Percentiles rank a stretch among this genome's conserved stretches.
Evolutionary conservation across 2,113 vertebrate genomes (phyloP).

Genomic region (Perca fluviatilis): DNA sequence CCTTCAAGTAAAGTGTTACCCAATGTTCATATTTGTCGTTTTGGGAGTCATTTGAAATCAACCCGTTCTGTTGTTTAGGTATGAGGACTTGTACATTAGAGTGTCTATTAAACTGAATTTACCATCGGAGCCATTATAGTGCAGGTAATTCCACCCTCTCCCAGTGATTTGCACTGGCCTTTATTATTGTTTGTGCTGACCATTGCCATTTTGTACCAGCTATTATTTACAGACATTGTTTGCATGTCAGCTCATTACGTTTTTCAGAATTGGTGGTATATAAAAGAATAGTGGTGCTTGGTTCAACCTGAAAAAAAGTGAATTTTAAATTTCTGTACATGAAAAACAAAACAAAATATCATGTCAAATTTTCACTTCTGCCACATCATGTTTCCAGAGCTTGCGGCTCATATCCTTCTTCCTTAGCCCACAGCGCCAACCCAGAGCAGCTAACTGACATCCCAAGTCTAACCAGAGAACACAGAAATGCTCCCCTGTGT

Average conservation of each 20-base stretch:
- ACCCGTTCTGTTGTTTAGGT: no score
- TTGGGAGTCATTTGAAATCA: no score
- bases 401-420: neutral
- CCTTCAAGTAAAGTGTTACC: no score
- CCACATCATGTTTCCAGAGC: neutral
- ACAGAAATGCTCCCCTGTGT: neutral
- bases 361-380: neutral
- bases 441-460: conserved; percentile 16
- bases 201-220: neutral
- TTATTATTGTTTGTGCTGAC: neutral
- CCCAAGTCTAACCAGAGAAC: conserved; percentile 1
- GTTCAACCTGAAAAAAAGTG: neutral
- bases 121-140: no score
- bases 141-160: no score
- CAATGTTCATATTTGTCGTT: no score
- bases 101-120: no score
- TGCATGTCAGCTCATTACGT: neutral
- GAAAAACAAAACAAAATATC: no score
- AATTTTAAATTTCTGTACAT: neutral
- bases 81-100: no score
- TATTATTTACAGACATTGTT: neutral
- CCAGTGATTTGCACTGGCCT: neutral
- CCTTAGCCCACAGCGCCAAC: neutral
- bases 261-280: neutral
- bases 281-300: neutral